Conservation (phyloP, 2,888 invertebrate species). For the Neuroscelio doddi region DNA sequence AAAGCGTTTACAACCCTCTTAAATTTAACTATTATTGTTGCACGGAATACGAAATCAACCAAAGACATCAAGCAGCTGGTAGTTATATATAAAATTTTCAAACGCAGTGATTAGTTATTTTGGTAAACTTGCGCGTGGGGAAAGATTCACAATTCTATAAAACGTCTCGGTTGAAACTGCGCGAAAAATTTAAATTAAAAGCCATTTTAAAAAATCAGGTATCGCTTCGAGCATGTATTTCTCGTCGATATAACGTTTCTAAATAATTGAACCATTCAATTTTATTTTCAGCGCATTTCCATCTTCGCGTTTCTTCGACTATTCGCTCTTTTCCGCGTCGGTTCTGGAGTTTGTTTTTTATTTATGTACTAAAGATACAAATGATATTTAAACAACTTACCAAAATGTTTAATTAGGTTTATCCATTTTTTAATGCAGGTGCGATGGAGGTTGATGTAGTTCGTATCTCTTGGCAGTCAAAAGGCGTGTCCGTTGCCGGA, state of each 20-base stretch:
- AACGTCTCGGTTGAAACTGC: neutral
- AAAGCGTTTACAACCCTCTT: no score
- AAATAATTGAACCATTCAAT: no score
- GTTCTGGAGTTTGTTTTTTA: no score
- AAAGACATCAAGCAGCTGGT: neutral
- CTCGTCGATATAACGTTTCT: no score
- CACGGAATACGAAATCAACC: no score
- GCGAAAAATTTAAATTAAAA: neutral
- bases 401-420: constrained; percentile 12
- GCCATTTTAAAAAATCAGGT: neutral
- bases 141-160: neutral
- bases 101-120: neutral
- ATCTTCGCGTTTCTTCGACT: no score
- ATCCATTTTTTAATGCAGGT: constrained; percentile 25
- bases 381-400: constrained; percentile 12
- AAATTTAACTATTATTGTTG: no score
- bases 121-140: neutral
- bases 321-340: no score
- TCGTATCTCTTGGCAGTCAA: constrained; percentile 29
- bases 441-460: constrained; percentile 24
- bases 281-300: no score
- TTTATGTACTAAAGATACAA: neutral
- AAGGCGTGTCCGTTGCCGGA: constrained; percentile 40
- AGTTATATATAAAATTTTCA: neutral
- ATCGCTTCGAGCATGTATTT: no score